phyloP scores from a whole-genome alignment of 2,797 vertebrate species.

The Mormyrops boulengeri region DNA sequence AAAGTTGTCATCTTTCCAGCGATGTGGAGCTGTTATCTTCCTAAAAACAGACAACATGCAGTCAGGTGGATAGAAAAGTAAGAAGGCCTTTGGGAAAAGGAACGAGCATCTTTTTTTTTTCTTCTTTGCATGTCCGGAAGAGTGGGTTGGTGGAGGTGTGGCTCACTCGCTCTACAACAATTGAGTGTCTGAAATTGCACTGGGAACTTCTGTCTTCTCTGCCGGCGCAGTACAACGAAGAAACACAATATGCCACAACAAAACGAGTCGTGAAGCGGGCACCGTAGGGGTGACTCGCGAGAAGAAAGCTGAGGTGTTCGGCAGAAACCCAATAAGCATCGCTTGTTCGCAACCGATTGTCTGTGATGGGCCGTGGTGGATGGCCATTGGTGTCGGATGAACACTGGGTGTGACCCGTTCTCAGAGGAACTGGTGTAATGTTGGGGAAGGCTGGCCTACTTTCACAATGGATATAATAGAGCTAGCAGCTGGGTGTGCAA shows the following conservation, averaged over 20 bases:
- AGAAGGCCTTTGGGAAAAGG: neutral
- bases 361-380: constrained; percentile 27
- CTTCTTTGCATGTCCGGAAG: neutral
- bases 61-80: neutral
- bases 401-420: constrained; percentile 37
- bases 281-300: constrained; percentile 9
- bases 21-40: neutral
- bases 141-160: neutral
- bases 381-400: constrained; percentile 33
- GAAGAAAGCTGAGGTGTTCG: constrained; percentile 25
- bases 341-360: constrained; percentile 18
- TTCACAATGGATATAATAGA: neutral
- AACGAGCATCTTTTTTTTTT: neutral
- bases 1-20: neutral
- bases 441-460: constrained; percentile 32
- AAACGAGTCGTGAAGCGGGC: constrained; percentile 18
- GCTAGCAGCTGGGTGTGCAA: neutral
- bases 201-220: constrained; percentile 27
- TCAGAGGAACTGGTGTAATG: constrained; percentile 39
- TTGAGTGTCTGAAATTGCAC: constrained; percentile 34
- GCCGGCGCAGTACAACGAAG: constrained; percentile 36
- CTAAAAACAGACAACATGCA: neutral
- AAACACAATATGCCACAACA: constrained; percentile 41
- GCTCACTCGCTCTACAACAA: constrained; percentile 23
- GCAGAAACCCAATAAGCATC: constrained; percentile 45